Percentiles rank a stretch among this genome's conserved stretches.
Evolutionary conservation across 2,797 vertebrate species (phyloP).

Genomic region (Myoxocephalus aenaeus): DNA sequence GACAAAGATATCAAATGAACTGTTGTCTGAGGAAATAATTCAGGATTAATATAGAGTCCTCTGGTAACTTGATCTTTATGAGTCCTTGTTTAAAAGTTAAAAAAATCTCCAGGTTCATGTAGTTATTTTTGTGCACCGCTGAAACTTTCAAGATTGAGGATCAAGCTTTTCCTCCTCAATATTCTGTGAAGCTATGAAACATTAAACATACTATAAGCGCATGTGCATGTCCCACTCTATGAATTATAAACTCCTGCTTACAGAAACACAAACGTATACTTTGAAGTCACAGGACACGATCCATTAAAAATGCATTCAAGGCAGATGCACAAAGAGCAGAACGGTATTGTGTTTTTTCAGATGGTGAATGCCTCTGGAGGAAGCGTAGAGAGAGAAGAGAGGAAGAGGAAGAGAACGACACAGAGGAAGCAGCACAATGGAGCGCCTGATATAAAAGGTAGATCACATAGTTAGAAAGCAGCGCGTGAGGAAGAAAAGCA

Average conservation of each 20-base stretch:
- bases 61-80: no score
- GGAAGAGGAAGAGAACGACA: not conserved
- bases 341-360: not conserved
- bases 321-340: not conserved
- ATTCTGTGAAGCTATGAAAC: not conserved
- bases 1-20: no score
- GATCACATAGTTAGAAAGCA: not conserved
- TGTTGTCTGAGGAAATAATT: no score
- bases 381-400: not conserved
- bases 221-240: not conserved
- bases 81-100: no score
- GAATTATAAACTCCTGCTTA: not conserved
- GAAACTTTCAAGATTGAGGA: not conserved
- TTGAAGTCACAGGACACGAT: not conserved
- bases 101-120: no score
- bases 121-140: no score
- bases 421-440: not conserved
- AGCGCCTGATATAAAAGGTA: not conserved
- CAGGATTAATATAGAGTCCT: no score
- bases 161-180: not conserved
- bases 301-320: not conserved
- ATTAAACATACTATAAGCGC: not conserved
- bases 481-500: conserved; percentile 3
- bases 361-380: not conserved
- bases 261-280: not conserved